phyloP scores from a whole-genome alignment of 2,888 invertebrate species.

The Drosophila ezoana region DNA sequence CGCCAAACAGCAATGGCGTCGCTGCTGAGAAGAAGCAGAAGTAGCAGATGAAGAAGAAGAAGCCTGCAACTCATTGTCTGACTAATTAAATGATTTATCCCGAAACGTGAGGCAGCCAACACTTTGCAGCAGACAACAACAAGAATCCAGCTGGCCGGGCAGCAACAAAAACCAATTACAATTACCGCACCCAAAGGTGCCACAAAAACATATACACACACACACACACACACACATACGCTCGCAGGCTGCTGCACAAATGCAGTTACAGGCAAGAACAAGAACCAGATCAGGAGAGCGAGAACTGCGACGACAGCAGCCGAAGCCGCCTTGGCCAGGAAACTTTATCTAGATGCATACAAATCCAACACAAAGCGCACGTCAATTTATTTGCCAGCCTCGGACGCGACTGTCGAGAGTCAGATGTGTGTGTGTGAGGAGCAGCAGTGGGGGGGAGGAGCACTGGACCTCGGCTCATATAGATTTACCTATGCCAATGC shows the following conservation, averaged over 20 bases:
- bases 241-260: constrained; percentile 45
- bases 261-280: constrained; percentile 35
- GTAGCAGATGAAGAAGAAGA: constrained; percentile 13
- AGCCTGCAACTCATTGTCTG: constrained; percentile 70
- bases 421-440: background rate
- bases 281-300: constrained; percentile 23
- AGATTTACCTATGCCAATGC: constrained; percentile 67
- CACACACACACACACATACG: constrained; percentile 32
- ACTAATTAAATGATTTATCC: constrained; percentile 82
- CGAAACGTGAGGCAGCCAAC: constrained; percentile 74
- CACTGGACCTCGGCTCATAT: constrained; percentile 10
- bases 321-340: constrained; percentile 37
- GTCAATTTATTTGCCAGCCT: constrained; percentile 81
- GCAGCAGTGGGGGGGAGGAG: constrained; percentile 12
- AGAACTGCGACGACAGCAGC: constrained; percentile 40
- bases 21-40: constrained; percentile 11
- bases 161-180: constrained; percentile 80
- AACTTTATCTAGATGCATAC: constrained; percentile 82
- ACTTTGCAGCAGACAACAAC: constrained; percentile 38
- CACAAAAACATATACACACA: constrained; percentile 58
- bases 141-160: constrained; percentile 55
- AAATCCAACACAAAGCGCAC: constrained; percentile 80
- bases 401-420: constrained; percentile 33
- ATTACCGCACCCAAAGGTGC: constrained; percentile 83
- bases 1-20: constrained; percentile 61